Evolutionary conservation across 2,888 invertebrate genomes (phyloP), one percentile per base, ranked within the genome.

Genomic region (Dione vanillae): DNA sequence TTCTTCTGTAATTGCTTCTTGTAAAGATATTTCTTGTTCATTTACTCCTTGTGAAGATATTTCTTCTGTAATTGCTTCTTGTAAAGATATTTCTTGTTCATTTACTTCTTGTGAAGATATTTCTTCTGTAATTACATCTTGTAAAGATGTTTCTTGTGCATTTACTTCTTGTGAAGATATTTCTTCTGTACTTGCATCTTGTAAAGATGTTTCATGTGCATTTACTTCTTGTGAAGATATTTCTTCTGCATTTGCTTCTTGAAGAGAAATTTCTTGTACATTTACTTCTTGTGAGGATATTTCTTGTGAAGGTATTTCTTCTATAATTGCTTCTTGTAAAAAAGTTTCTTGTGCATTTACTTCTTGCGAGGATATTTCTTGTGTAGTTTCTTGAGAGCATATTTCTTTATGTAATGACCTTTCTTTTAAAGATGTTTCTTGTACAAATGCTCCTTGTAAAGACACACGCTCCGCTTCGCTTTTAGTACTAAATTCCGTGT

Each of bases 301-400:
- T n/a, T 62, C 16, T 27, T 10, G 27, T 52, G 7, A 12, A 52
- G 52, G 47, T 40, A 70, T 35, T 68, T 9, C 37, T 35, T 65
- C 35, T 20, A 41, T 9, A 16, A 14, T 43, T 56, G 11, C 27
- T 41, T 45, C 14, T 27, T 59, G 19, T 45, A 45, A n/a, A 61
- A n/a, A 14, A 0, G 10, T 16, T 35, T 62, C 45, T 10, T 20
- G 27, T 52, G n/a, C n/a, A n/a, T n/a, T n/a, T n/a, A 20, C 27
- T 27, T 27, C 14, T 52, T 14, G 52, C 7, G 27, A 3, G 1
- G 27, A 52, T 19, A 6, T 27, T 27, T 54, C 52, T n/a, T n/a
- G n/a, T n/a, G n/a, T n/a, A n/a, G n/a, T n/a, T n/a, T n/a, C n/a
- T n/a, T n/a, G n/a, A n/a, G n/a, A n/a, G n/a, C n/a, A n/a, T n/a